Base-by-base conservation (phyloP, 2,888 invertebrate genomes). In the Archaeoteleia sp. region DNA sequence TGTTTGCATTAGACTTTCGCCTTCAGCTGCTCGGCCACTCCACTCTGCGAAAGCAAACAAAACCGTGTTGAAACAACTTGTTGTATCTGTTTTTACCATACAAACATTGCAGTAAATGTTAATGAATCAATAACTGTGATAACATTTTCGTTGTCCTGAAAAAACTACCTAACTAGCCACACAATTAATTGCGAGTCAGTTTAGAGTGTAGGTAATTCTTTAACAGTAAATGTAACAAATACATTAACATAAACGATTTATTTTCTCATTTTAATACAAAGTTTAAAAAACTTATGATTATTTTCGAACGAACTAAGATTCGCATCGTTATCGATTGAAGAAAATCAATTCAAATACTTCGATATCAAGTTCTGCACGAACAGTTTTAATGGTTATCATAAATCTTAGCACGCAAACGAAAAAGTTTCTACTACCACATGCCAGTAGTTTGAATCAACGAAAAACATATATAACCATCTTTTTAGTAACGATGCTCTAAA, bases 371-470 rank as follows among this genome's bases (percentile, higher is more conserved):
- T 61, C 34, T 46, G 46, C 61, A 57, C 57, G 61, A 67, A 67
- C 61, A 51, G 57, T 57, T 61, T 67, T 61, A 67, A 67, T 61
- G 61, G 46, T 57, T 51, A 57, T 61, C 61, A 61, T 67, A 51
- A 67, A 67, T 67, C 67, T 61, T 27, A 9, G 37, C 61, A 42
- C 57, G 49, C 43, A 40, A 61, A 39, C 37, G 53, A 51, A 61
- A 53, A 61, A 51, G 39, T 30, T 40, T 25, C 10, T 23, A 34
- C 32, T 46, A 61, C 46, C 53, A 35, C 15, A 58, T 49, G 42
- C 49, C 48, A 29, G 12, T 13, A 42, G 20, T 40, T 49, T 35
- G 9, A 49, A 46, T 53, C 40, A 14, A 46, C 1, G 10, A 43
- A 39, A 37, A 30, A 43, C 42, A 25, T 23, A 10, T 17, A 25